Conservation (phyloP, 1,140 invertebrate species). For the Drosophila orena region DNA sequence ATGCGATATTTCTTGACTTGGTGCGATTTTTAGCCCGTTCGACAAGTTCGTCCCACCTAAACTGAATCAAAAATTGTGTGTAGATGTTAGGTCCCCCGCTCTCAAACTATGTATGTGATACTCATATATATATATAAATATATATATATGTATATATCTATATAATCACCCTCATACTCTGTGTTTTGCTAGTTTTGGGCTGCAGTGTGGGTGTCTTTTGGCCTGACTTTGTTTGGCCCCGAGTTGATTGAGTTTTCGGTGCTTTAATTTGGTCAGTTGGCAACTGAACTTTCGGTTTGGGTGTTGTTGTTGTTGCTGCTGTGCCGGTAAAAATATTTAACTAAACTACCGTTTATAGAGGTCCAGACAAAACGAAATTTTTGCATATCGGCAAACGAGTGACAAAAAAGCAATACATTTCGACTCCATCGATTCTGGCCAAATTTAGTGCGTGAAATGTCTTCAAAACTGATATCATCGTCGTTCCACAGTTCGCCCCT, state of each 20-base stretch:
- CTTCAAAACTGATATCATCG: constrained; percentile 83
- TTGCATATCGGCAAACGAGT: constrained; percentile 33
- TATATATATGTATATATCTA: neutral
- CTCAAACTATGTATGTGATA: neutral
- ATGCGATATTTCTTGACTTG: constrained; percentile 66
- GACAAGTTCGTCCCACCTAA: constrained; percentile 79
- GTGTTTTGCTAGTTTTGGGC: constrained; percentile 58
- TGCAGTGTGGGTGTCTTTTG: constrained; percentile 63
- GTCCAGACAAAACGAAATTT: neutral
- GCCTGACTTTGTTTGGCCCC: constrained; percentile 43
- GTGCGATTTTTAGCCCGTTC: constrained; percentile 75
- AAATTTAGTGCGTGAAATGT: constrained; percentile 72
- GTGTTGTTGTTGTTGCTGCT: constrained; percentile 32
- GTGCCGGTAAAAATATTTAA: constrained; percentile 28
- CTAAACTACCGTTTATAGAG: constrained; percentile 50
- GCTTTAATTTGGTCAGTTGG: constrained; percentile 66
- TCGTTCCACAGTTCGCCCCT: constrained; percentile 81
- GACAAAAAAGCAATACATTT: constrained; percentile 34
- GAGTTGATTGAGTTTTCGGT: constrained; percentile 68
- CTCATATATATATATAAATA: neutral
- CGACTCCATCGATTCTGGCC: constrained; percentile 63
- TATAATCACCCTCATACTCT: constrained; percentile 13
- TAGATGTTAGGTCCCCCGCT: constrained; percentile 30
- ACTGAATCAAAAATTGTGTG: constrained; percentile 61
- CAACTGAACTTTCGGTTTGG: constrained; percentile 30